Conservation (phyloP, 2,797 vertebrate genomes). For the Knipowitschia caucasica region DNA sequence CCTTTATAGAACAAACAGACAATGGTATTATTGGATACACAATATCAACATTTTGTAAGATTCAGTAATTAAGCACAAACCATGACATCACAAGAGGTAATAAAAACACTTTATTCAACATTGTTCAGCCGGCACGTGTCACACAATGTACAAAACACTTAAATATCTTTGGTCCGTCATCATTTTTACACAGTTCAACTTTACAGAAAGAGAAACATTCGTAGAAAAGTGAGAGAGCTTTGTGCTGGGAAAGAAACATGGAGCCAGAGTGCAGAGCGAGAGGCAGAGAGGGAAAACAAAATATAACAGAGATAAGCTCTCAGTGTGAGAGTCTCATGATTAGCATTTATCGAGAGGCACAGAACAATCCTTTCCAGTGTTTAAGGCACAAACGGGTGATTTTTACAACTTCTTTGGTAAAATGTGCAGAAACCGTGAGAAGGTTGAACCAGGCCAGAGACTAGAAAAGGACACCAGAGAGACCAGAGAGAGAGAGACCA, state of each 20-base stretch:
- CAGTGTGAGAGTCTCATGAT: constrained; percentile 33
- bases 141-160: neutral
- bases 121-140: constrained; percentile 38
- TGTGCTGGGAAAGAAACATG: constrained; percentile 13
- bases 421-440: too few species aligned
- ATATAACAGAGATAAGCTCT: constrained; percentile 26
- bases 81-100: neutral
- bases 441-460: too few species aligned
- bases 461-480: too few species aligned
- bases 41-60: neutral
- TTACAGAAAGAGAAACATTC: constrained; percentile 8
- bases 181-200: constrained; percentile 1
- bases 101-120: constrained; percentile 33
- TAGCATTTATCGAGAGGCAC: constrained; percentile 28
- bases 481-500: too few species aligned
- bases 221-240: constrained; percentile 17
- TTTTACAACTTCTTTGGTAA: too few species aligned
- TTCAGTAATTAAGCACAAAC: neutral
- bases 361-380: too few species aligned
- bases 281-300: constrained; percentile 29
- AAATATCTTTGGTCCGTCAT: neutral
- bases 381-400: too few species aligned
- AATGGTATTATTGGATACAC: neutral
- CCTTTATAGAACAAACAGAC: too few species aligned
- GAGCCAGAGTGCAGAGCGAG: constrained; percentile 37